Conservation (phyloP, 2,888 invertebrate species). For the Schizaphis graminum region DNA sequence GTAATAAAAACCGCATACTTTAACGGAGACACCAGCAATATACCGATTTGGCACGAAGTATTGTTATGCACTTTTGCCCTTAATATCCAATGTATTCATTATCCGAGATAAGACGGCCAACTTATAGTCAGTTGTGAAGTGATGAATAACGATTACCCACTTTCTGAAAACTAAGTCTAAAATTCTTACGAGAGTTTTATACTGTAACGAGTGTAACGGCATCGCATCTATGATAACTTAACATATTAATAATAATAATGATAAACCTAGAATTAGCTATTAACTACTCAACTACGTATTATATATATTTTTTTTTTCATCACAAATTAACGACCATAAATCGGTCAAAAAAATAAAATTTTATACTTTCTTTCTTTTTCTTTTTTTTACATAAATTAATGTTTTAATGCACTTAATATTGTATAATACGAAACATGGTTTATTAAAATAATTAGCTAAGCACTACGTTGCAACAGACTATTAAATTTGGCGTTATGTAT, state of each 20-base stretch:
- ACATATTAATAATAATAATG: conserved; percentile 12
- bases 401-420: neutral
- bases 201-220: neutral
- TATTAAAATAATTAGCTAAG: neutral
- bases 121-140: neutral
- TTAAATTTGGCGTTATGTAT: neutral
- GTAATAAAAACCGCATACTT: conserved; percentile 7
- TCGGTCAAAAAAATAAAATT: neutral
- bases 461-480: neutral
- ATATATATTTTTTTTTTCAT: too few species aligned
- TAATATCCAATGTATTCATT: neutral
- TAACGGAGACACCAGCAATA: neutral
- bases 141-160: neutral
- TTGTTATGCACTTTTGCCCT: conserved; percentile 1
- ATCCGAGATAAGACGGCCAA: conserved; percentile 14
- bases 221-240: neutral
- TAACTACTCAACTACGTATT: neutral
- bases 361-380: neutral
- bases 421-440: neutral
- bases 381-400: neutral
- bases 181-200: neutral
- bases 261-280: neutral
- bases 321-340: neutral
- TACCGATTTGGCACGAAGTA: conserved; percentile 47
- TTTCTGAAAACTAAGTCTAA: conserved; percentile 8